phyloP scores from a whole-genome alignment of 2,113 vertebrate genomes.

The Plotosus lineatus region DNA sequence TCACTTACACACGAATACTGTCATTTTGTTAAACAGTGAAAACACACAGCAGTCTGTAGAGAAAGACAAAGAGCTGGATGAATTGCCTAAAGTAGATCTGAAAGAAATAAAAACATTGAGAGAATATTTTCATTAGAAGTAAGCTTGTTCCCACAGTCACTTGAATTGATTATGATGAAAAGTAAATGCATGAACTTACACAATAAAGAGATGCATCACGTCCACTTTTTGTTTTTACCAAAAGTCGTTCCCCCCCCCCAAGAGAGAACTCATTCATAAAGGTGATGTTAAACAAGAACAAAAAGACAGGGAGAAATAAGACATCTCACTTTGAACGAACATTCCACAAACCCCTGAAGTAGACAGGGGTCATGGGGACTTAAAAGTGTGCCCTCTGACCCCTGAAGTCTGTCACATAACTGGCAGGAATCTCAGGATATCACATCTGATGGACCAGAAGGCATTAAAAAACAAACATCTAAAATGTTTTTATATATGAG shows the following conservation, averaged over 20 bases:
- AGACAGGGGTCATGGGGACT: conserved; percentile 70
- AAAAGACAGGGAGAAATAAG: conserved; percentile 51
- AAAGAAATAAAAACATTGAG: no score
- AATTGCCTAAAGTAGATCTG: no score
- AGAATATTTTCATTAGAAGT: no score
- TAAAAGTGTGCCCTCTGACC: conserved; percentile 62
- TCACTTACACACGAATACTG: conserved; percentile 37
- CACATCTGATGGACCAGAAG: neutral
- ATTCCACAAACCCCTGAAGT: conserved; percentile 76
- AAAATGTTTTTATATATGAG: no score
- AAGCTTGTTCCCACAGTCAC: no score
- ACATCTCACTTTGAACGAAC: conserved; percentile 71
- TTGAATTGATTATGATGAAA: neutral
- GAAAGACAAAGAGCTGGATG: neutral
- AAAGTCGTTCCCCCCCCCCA: no score
- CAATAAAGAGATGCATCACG: no score
- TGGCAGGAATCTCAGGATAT: conserved; percentile 51
- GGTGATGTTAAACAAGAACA: conserved; percentile 42
- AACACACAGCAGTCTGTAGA: conserved; percentile 12
- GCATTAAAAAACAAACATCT: no score
- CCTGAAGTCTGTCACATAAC: conserved; percentile 63
- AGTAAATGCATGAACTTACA: neutral
- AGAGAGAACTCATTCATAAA: neutral
- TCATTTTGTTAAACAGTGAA: conserved; percentile 26
- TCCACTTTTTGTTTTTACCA: no score